Evolutionary conservation across 2,797 vertebrate species (phyloP).

Genomic region (Anabacerthia variegaticeps): DNA sequence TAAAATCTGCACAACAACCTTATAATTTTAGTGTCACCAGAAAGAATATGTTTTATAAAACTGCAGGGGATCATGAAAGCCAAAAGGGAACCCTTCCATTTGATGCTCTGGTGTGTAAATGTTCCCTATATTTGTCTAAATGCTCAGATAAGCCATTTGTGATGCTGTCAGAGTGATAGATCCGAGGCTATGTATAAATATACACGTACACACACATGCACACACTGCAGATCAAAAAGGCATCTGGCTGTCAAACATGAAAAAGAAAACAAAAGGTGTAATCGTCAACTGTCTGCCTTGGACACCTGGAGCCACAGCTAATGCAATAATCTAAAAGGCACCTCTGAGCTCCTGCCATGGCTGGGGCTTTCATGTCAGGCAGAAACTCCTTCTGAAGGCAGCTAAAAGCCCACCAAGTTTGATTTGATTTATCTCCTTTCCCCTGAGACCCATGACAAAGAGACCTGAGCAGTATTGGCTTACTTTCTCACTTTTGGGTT

Average conservation of each 20-base stretch:
- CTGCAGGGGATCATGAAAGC: not conserved
- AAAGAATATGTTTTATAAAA: not conserved
- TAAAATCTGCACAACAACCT: not conserved
- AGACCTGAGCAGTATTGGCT: not conserved
- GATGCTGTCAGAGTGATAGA: not conserved
- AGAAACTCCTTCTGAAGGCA: constrained; percentile 17
- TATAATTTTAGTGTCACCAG: not conserved
- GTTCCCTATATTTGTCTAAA: not conserved
- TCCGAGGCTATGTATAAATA: not conserved
- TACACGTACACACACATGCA: not conserved
- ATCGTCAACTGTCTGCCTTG: constrained; percentile 37
- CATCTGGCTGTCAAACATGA: constrained; percentile 59
- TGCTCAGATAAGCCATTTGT: not conserved
- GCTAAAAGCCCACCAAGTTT: not conserved
- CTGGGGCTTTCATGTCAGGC: constrained; percentile 19
- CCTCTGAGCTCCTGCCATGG: not conserved
- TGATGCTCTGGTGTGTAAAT: not conserved
- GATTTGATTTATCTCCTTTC: not conserved
- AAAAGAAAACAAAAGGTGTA: constrained; percentile 55
- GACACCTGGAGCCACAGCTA: constrained; percentile 54
- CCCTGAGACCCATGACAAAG: not conserved
- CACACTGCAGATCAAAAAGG: constrained; percentile 27
- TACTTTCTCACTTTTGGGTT: not conserved
- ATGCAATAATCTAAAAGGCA: constrained; percentile 19
- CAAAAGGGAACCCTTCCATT: not conserved